Conservation (phyloP, 2,797 vertebrate genomes). For the Chromis chromis region DNA sequence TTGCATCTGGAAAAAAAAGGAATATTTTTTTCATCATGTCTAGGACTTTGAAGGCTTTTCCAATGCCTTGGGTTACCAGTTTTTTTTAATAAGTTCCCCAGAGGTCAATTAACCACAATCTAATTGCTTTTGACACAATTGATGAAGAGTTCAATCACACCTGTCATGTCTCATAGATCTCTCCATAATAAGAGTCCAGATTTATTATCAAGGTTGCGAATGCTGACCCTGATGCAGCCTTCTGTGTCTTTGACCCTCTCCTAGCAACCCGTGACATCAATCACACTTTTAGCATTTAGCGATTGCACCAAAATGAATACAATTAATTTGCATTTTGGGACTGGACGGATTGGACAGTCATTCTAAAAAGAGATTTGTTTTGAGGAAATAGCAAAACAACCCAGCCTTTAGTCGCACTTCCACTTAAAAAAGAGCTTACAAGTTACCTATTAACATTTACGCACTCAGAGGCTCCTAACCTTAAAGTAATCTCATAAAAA, state of each 20-base stretch:
- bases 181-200: slow-evolving; percentile 70
- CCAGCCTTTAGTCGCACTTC: slow-evolving; percentile 10
- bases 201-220: slow-evolving; percentile 54
- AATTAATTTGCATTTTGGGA: slow-evolving; percentile 45
- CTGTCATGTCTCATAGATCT: slow-evolving; percentile 85
- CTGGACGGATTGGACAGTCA: slow-evolving; percentile 37
- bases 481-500: slow-evolving; percentile 49
- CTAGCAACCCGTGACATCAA: background rate
- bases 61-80: slow-evolving; percentile 40
- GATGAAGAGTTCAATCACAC: slow-evolving; percentile 81
- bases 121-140: slow-evolving; percentile 82
- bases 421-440: slow-evolving; percentile 13
- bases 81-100: slow-evolving; percentile 64
- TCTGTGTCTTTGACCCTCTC: slow-evolving; percentile 42
- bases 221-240: slow-evolving; percentile 53
- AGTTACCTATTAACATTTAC: slow-evolving; percentile 52
- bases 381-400: slow-evolving; percentile 6
- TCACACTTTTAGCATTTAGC: too few relatives aligned
- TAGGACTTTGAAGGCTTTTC: slow-evolving; percentile 35
- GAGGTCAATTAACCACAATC: slow-evolving; percentile 77
- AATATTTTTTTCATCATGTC: slow-evolving; percentile 15
- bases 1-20: background rate
- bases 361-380: slow-evolving; percentile 13
- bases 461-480: slow-evolving; percentile 15
- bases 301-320: slow-evolving; percentile 7